Conservation (phyloP, 2,888 invertebrate genomes). For the Conops quadrifasciatus region DNA sequence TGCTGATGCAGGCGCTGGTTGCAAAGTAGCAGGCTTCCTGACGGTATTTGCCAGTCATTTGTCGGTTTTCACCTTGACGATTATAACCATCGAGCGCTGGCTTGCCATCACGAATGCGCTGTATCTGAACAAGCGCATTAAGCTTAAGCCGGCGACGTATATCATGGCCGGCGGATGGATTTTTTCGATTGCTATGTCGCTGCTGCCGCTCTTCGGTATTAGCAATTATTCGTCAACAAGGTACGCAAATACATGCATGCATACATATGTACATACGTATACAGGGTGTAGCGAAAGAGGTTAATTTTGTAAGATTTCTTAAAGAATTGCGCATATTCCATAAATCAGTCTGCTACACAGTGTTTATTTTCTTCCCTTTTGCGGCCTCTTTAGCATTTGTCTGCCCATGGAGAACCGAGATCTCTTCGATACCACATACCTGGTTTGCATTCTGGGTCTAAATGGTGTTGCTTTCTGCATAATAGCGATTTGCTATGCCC, state of each 20-base stretch:
- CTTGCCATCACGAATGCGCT: conserved; percentile 85
- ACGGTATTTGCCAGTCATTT: conserved; percentile 88
- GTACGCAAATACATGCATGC: conserved; percentile 57
- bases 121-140: conserved; percentile 81
- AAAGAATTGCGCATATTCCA: no score
- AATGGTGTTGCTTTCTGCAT: conserved; percentile 84
- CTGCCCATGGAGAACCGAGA: conserved; percentile 84
- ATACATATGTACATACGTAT: no score
- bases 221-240: conserved; percentile 89
- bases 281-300: no score
- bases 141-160: conserved; percentile 75
- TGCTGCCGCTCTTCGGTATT: conserved; percentile 81
- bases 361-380: neutral
- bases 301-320: no score
- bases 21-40: conserved; percentile 86
- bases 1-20: conserved; percentile 73
- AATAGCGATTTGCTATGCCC: conserved; percentile 85
- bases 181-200: conserved; percentile 79
- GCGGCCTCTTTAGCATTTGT: conserved; percentile 73
- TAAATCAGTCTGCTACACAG: no score
- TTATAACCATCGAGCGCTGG: conserved; percentile 87
- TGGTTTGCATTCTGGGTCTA: conserved; percentile 77
- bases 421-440: conserved; percentile 75
- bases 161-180: conserved; percentile 84
- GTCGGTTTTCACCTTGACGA: conserved; percentile 85